phyloP scores from a whole-genome alignment of 2,888 invertebrate species.

The Nowickia ferox region DNA sequence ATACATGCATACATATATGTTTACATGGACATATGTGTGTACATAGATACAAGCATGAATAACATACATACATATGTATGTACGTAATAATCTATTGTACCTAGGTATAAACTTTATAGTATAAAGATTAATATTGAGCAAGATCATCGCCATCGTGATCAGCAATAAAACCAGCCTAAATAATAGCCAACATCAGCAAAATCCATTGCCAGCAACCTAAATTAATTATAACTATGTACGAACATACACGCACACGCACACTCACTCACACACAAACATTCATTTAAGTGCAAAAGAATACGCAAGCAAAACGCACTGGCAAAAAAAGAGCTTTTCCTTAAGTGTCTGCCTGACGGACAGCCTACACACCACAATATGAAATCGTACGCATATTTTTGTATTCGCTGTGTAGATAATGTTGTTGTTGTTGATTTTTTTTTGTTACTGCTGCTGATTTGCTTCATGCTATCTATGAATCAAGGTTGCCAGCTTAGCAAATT shows the following conservation, averaged over 20 bases:
- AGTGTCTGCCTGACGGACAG: constrained; percentile 22
- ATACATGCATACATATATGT: too few species aligned
- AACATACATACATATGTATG: constrained; percentile 6
- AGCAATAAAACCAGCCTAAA: constrained; percentile 21
- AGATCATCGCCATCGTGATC: constrained; percentile 31
- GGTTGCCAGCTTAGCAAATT: too few species aligned
- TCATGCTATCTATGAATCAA: constrained; percentile 45
- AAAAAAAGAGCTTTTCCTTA: constrained; percentile 34
- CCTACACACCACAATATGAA: constrained; percentile 30
- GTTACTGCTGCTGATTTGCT: constrained; percentile 5
- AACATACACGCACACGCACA: not conserved
- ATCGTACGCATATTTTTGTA: constrained; percentile 33
- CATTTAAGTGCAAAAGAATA: constrained; percentile 67
- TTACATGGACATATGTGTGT: too few species aligned
- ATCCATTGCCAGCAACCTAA: not conserved
- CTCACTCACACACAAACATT: not conserved
- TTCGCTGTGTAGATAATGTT: not conserved
- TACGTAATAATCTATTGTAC: too few species aligned
- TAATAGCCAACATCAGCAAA: constrained; percentile 9
- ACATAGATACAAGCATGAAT: too few species aligned
- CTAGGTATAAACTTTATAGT: too few species aligned
- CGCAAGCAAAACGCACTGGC: constrained; percentile 57
- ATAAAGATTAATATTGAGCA: constrained; percentile 26
- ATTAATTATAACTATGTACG: not conserved
- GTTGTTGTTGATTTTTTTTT: not conserved